A percentile compares a stretch with the other conserved stretches of the same genome.
Conservation (phyloP, 2,797 vertebrate genomes). For the Synaphobranchus kaupii region DNA sequence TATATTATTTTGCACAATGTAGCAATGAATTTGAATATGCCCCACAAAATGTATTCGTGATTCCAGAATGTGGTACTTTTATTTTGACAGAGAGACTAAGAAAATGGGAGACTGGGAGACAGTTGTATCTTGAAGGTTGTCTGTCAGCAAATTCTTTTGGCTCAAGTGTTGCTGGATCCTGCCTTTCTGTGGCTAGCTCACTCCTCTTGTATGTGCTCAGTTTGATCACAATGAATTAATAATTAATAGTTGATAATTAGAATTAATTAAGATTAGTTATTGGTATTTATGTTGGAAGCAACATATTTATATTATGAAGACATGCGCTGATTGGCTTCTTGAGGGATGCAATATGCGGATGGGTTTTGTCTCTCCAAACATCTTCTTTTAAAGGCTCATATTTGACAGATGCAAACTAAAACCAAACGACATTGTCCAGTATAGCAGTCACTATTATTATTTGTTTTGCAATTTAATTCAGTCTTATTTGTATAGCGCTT, state of each 20-base stretch:
- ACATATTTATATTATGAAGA: background rate
- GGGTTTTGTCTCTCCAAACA: background rate
- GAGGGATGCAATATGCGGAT: background rate
- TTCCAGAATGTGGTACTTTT: background rate
- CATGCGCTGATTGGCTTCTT: background rate
- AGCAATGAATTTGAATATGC: background rate
- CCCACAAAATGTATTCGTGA: background rate
- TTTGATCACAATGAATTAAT: background rate
- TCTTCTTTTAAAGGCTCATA: background rate
- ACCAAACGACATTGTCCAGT: background rate
- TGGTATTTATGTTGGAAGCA: background rate
- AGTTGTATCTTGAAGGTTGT: constrained; percentile 14
- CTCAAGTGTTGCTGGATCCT: constrained; percentile 22
- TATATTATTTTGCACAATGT: background rate
- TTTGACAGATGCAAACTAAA: background rate
- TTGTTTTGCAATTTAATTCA: background rate
- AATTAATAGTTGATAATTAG: background rate
- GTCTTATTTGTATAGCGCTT: no score
- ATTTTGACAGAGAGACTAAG: constrained; percentile 1
- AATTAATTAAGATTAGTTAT: background rate
- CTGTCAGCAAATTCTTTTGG: constrained; percentile 41
- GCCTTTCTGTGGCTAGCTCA: background rate
- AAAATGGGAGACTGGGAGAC: background rate
- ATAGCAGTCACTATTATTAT: no score
- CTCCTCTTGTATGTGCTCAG: background rate